Conservation (phyloP, 30 jellyfish, hydroid and myxozoan species). For the Pelagia noctiluca region DNA sequence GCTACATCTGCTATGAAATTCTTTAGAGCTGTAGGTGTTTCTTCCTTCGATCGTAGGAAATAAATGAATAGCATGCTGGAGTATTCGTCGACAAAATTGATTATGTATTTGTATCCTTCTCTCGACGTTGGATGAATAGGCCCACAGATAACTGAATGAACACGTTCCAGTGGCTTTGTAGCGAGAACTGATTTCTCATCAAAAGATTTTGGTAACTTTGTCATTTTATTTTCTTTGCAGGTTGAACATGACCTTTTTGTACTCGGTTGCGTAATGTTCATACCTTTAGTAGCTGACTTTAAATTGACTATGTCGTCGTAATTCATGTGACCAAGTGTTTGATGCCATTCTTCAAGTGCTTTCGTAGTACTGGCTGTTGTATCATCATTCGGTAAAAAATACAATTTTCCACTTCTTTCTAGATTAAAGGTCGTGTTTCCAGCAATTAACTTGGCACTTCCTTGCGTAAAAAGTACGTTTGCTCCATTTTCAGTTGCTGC, state of each 20-base stretch:
- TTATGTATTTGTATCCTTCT: conserved; percentile 59
- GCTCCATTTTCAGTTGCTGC: conserved; percentile 73
- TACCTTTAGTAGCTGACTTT: conserved; percentile 46
- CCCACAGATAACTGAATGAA: conserved; percentile 56
- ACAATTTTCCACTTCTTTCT: conserved; percentile 29
- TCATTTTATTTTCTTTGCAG: conserved; percentile 60
- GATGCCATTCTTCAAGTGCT: conserved; percentile 59
- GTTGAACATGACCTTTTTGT: conserved; percentile 32
- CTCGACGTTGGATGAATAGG: conserved; percentile 47
- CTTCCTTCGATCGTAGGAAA: conserved; percentile 38
- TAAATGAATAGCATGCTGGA: conserved; percentile 46
- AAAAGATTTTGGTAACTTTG: conserved; percentile 27
- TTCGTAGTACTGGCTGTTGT: conserved; percentile 31
- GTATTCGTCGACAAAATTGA: conserved; percentile 53
- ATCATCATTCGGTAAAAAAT: conserved; percentile 39
- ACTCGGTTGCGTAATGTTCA: conserved; percentile 41
- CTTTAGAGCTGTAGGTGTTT: conserved; percentile 28
- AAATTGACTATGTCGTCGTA: conserved; percentile 36
- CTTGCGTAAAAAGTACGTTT: conserved; percentile 8
- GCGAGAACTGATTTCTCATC: conserved; percentile 32
- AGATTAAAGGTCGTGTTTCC: conserved; percentile 25
- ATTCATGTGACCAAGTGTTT: conserved; percentile 48
- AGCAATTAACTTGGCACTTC: conserved; percentile 12
- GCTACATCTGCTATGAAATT: conserved; percentile 40
- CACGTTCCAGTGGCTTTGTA: conserved; percentile 49